Base-by-base conservation (phyloP, 2,888 invertebrate genomes). In the Trichogramma evanescens region DNA sequence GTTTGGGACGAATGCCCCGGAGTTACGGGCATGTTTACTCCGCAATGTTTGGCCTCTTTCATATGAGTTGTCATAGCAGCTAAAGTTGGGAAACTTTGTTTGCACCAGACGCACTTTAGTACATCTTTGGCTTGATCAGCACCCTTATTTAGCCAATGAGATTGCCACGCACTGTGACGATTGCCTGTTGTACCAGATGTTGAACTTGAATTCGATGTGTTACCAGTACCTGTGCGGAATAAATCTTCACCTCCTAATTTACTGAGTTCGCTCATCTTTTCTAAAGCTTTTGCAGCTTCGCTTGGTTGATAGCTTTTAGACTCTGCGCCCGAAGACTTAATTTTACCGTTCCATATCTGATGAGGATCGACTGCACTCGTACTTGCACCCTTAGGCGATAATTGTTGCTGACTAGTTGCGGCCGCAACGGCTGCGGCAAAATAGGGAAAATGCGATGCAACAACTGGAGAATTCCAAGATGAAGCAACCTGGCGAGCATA, bases 11-110 rank as follows among this genome's bases (percentile, higher is more conserved):
- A 77, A 4, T 72, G 60, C 39, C 69, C 68, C 1, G 83, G 82
- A 5, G 88, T 88, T 40, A 88, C 85, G 9, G 91, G 89, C 71
- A 91, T 89, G 71, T 89, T 91, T 0, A 91, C 92, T 43, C 91
- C 91, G 69, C 97, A 96, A 73, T 97, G 95, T 75, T 96, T 95
- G 0, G 96, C 95, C 80, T 96, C 95, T 79, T 97, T 96, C 97
- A 97, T 97, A 80, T 97, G 97, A 51, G 93, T 88, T 4, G 96
- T 96, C 80, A 97, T 86, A 65, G 95, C 93, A 1, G 95, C 95
- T 52, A 97, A 80, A 43, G 95, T 93, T 62, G 92, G 91, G 76
- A 97, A 97, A 72, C 95, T 95, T 76, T 95, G 94, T 77, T 96
- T 95, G 79, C 97, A 97, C 92, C 96, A 96, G 48, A 97, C 97